A percentile compares a stretch with the other conserved stretches of the same genome.
These are phyloP conservation scores for Phoenicopterus ruber DNA, from an alignment of 2,113 vertebrate species.

Conservation along the genomic window DNA sequence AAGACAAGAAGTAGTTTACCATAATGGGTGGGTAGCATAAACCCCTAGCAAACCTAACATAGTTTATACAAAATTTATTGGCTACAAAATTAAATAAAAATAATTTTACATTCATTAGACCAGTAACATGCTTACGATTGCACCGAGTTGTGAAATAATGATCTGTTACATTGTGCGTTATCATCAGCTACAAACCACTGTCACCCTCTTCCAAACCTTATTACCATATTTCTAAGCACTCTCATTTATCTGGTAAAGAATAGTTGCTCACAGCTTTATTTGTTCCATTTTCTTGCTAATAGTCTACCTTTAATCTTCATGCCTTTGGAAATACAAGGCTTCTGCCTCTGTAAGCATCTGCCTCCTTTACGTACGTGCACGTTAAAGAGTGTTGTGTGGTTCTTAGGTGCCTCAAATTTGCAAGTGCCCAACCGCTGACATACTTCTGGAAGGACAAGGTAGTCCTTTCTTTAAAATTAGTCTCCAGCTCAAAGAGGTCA, in stretches of 20 bases:
- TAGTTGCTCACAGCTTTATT: neutral
- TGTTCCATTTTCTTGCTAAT: neutral
- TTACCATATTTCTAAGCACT: neutral
- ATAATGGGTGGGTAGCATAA: neutral
- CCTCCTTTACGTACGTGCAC: fast-evolving
- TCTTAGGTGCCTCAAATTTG: neutral
- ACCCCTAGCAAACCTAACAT: neutral
- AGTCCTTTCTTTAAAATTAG: neutral
- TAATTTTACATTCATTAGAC: neutral
- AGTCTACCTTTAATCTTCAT: neutral
- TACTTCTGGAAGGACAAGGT: neutral
- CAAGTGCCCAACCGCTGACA: neutral
- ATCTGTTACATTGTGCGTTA: neutral
- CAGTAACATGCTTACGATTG: neutral
- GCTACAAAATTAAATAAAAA: neutral
- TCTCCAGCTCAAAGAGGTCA: neutral
- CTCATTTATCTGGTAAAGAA: neutral
- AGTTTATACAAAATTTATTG: neutral
- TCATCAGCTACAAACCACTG: neutral
- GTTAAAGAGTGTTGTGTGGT: neutral
- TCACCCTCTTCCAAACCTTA: neutral
- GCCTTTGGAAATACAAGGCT: neutral
- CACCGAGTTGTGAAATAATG: neutral
- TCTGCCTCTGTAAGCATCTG: neutral
- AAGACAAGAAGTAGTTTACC: neutral